phyloP scores from a whole-genome alignment of 2,888 invertebrate genomes.

The Balanococcus diminutus region DNA sequence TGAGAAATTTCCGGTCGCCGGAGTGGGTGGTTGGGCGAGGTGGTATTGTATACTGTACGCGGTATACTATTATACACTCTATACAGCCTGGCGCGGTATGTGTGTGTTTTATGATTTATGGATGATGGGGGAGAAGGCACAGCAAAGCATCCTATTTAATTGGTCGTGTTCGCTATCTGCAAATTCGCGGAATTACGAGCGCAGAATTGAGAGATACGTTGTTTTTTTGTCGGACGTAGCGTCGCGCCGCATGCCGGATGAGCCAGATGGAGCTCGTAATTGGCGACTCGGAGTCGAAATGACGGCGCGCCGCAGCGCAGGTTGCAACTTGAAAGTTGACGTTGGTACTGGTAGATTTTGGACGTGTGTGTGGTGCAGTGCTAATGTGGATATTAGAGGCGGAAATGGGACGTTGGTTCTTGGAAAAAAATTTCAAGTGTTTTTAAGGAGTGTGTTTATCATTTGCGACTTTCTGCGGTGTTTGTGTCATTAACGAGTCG shows the following conservation, averaged over 20 bases:
- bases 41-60: not conserved
- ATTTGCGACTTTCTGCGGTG: not conserved
- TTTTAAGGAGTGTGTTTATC: not conserved
- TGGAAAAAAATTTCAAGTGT: not conserved
- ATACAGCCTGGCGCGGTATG: not conserved
- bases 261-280: not conserved
- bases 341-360: no score
- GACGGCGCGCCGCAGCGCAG: not conserved
- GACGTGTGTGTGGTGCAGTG: not conserved
- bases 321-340: not conserved
- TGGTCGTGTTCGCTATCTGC: not conserved
- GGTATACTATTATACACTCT: no score
- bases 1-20: constrained; percentile 6
- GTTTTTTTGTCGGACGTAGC: not conserved
- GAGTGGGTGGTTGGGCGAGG: not conserved
- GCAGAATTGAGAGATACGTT: not conserved
- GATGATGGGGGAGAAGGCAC: not conserved
- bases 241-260: not conserved
- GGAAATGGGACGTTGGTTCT: not conserved
- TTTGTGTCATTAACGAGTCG: not conserved
- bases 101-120: not conserved
- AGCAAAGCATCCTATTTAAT: not conserved
- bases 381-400: no score
- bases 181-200: not conserved
- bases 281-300: not conserved